These are phyloP conservation scores for Onthophagus taurus DNA, from an alignment of 1,140 invertebrate genomes.

Conservation along the genomic window DNA sequence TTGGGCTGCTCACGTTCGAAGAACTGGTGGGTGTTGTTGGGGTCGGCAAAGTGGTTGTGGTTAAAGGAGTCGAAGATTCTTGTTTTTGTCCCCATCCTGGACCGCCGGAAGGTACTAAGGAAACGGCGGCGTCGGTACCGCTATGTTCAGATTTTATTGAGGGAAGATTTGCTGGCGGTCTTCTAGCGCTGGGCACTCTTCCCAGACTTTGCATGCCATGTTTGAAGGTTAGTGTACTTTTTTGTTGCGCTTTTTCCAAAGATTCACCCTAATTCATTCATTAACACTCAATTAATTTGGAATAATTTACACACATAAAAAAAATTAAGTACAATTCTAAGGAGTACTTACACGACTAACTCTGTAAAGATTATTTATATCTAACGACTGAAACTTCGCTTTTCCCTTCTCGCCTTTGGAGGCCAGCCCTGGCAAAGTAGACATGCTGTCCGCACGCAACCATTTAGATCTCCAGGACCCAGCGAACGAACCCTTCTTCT, in stretches of 20 bases:
- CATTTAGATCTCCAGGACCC: constrained; percentile 72
- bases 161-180: constrained; percentile 93
- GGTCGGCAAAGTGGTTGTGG: constrained; percentile 18
- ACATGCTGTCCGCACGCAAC: constrained; percentile 55
- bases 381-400: constrained; percentile 89
- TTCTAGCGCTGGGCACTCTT: constrained; percentile 89
- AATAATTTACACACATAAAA: not conserved
- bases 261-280: constrained; percentile 62
- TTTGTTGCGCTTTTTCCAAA: constrained; percentile 75
- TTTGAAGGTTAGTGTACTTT: constrained; percentile 82
- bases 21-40: constrained; percentile 17
- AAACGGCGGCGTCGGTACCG: constrained; percentile 35
- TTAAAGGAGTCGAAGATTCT: constrained; percentile 15
- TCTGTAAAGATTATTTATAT: constrained; percentile 95
- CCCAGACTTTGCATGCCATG: constrained; percentile 98
- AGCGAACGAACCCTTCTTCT: constrained; percentile 71
- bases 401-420: constrained; percentile 83
- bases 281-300: not conserved
- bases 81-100: constrained; percentile 37
- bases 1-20: constrained; percentile 17
- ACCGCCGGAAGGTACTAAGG: constrained; percentile 35
- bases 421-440: constrained; percentile 38
- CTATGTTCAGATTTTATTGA: constrained; percentile 86
- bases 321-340: constrained; percentile 6
- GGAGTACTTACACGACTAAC: constrained; percentile 61